Conservation (phyloP, 1,140 invertebrate species). For the Trichogramma pretiosum region DNA sequence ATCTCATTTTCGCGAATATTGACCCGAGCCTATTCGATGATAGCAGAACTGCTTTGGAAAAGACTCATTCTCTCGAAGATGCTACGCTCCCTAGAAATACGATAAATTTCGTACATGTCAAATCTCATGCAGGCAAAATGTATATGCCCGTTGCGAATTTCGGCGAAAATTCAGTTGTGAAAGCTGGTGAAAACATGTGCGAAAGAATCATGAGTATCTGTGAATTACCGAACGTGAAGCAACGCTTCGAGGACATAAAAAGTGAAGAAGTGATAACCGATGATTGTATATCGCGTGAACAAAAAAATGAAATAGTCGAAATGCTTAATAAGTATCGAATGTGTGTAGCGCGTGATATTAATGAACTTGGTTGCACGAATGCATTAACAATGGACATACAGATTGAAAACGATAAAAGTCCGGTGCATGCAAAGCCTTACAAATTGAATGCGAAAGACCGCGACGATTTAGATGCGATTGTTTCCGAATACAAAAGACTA, state of each 20-base stretch:
- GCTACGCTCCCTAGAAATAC: background rate
- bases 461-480: background rate
- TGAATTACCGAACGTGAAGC: background rate
- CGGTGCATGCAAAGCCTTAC: background rate
- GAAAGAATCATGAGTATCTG: background rate
- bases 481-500: background rate
- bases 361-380: constrained; percentile 6
- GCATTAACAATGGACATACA: constrained; percentile 9
- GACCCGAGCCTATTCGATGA: background rate
- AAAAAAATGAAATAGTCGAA: background rate
- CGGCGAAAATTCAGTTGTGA: background rate
- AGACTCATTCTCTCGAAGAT: background rate
- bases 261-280: background rate
- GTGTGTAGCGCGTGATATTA: constrained; percentile 6
- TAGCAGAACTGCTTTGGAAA: background rate
- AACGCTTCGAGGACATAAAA: background rate
- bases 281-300: background rate
- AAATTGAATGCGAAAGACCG: background rate
- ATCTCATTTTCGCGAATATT: constrained; percentile 14
- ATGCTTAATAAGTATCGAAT: constrained; percentile 7
- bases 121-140: background rate
- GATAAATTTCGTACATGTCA: background rate
- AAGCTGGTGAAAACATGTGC: background rate
- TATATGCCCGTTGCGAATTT: background rate
- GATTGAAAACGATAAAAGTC: background rate